Base-by-base conservation (phyloP, 2,113 vertebrate genomes). In the Gobio gobio region DNA sequence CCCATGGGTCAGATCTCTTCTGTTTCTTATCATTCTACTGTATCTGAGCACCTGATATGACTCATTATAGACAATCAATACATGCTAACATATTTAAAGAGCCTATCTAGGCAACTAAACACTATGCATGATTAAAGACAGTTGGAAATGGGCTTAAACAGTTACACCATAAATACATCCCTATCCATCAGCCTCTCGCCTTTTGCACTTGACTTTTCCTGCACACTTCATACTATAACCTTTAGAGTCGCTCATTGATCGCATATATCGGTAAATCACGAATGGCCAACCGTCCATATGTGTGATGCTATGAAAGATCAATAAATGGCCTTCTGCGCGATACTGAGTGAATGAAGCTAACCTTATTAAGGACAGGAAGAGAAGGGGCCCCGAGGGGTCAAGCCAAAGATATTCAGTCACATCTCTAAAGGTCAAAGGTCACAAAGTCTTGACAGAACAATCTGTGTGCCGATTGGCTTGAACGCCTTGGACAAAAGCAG, bases 401-500 rank as follows among this genome's bases (percentile, higher is more conserved):
- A 74, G 66, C 86, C 24, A 40, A 20, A 87, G 43, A 63, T 87
- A n/a, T 85, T 83, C 77, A 9, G 8, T 76, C 29, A 88, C 29
- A 66, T 83, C 83, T 66, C 8, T 73, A 89, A 89, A 90, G 81
- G 87, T 72, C 88, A 93, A 89, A 90, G 91, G 86, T 89, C 89
- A 85, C 43, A 13, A 49, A 89, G 89, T 92, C 89, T 87, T 82
- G 85, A 85, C 86, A 81, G 36, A 87, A 86, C 89, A 89, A 91
- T 90, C 88, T 90, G 88, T 76, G 86, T 33, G 66, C 18, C 45
- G 45, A 81, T 68, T 22, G 89, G 75, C 68, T 79, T 7, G 26
- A 83, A 82, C 20, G 0, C 14, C 64, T 66, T 43, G 76, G 54
- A 85, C 78, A 84, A 85, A 84, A 86, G 81, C 64, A 86, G 72